phyloP scores from a whole-genome alignment of 2,888 invertebrate species.

The Sinotaia quadrata region DNA sequence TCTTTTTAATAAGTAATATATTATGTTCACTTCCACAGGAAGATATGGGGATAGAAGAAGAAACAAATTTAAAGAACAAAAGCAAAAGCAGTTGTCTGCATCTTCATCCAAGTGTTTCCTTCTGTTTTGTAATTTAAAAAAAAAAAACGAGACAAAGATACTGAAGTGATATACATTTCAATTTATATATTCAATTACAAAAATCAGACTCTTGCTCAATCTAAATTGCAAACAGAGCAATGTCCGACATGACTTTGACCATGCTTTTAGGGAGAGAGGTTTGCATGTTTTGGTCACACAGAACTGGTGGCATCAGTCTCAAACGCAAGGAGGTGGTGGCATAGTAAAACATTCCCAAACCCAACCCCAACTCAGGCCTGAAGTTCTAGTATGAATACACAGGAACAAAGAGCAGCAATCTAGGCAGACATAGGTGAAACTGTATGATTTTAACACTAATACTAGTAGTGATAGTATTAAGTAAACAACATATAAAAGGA shows the following conservation, averaged over 20 bases:
- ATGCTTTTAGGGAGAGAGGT: slow-evolving; percentile 24
- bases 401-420: slow-evolving; percentile 23
- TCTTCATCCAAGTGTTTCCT: no score
- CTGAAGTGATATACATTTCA: neutral
- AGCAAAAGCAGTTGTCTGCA: no score
- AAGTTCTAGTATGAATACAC: slow-evolving; percentile 21
- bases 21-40: no score
- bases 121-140: neutral
- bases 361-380: slow-evolving; percentile 7
- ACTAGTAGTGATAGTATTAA: no score
- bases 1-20: no score
- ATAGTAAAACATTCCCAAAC: slow-evolving; percentile 22
- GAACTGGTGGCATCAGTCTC: slow-evolving; percentile 25
- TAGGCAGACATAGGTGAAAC: slow-evolving; percentile 24
- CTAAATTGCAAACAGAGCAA: slow-evolving; percentile 8
- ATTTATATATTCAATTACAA: neutral
- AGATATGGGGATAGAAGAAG: no score
- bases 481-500: no score
- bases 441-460: no score
- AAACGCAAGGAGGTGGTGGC: slow-evolving; percentile 24
- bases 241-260: slow-evolving; percentile 29
- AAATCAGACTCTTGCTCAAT: neutral
- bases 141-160: neutral
- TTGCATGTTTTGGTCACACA: slow-evolving; percentile 5
- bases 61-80: no score